phyloP scores from a whole-genome alignment of 1,140 invertebrate species.

The Philotrypesis tridentata region DNA sequence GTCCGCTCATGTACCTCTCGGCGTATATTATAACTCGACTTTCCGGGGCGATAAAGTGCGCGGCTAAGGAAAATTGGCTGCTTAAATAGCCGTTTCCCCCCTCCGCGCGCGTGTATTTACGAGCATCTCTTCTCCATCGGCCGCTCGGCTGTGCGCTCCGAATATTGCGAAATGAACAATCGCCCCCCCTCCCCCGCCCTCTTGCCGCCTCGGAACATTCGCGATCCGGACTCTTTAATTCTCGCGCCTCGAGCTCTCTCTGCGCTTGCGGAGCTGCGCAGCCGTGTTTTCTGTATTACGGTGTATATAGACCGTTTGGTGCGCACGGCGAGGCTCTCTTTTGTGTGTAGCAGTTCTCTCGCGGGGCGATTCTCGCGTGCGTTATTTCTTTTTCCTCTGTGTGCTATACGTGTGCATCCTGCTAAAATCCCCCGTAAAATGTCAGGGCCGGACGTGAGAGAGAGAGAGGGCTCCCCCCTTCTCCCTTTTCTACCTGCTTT shows the following conservation, averaged over 20 bases:
- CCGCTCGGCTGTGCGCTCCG: too few species aligned
- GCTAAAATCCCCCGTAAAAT: slow-evolving; percentile 25
- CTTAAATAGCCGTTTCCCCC: neutral
- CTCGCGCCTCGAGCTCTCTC: neutral
- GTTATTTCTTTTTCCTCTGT: neutral
- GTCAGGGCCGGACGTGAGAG: slow-evolving; percentile 11
- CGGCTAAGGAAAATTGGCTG: neutral
- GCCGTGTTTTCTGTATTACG: too few species aligned
- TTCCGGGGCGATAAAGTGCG: neutral
- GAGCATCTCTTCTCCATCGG: neutral
- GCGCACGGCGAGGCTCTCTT: too few species aligned
- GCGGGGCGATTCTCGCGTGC: neutral
- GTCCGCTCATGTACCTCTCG: neutral
- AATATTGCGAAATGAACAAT: neutral
- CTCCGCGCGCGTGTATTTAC: neutral
- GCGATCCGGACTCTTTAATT: neutral
- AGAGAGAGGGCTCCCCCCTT: slow-evolving; percentile 14
- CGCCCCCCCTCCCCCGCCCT: too few species aligned
- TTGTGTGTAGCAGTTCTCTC: neutral
- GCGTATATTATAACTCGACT: neutral
- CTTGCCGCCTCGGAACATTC: neutral
- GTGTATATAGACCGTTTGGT: too few species aligned
- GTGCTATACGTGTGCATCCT: neutral
- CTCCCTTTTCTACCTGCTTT: slow-evolving; percentile 36
- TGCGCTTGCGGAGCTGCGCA: neutral